Conservation (phyloP, 1,140 invertebrate species). For the Pectinophora gossypiella region DNA sequence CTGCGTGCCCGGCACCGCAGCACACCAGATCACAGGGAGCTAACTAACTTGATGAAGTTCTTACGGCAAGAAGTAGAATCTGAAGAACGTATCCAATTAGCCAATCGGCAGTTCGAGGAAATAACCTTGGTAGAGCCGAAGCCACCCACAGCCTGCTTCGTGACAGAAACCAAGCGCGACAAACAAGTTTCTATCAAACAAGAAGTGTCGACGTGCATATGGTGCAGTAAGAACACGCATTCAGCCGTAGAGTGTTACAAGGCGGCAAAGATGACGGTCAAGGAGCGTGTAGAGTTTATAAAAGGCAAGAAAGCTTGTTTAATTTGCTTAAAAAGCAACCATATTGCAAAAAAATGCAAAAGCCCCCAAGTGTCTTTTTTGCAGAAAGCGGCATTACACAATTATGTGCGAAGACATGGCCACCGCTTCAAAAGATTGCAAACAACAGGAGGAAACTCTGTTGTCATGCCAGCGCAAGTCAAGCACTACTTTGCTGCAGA, state of each 20-base stretch:
- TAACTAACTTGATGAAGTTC: no score
- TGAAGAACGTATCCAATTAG: constrained; percentile 4
- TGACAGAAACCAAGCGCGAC: background rate
- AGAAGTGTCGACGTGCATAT: background rate
- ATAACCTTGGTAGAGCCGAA: background rate
- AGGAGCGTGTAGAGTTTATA: constrained; percentile 3
- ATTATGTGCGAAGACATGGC: no score
- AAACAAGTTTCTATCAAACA: no score
- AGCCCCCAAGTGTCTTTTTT: background rate
- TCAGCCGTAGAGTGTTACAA: constrained; percentile 8
- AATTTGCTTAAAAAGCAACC: constrained; percentile 2
- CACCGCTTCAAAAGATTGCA: no score
- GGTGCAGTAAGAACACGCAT: constrained; percentile 10
- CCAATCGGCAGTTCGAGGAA: background rate
- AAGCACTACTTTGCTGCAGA: no score
- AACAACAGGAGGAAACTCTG: no score
- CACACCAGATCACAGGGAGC: no score
- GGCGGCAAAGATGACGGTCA: constrained; percentile 3
- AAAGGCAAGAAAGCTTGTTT: no score
- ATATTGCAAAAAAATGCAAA: background rate
- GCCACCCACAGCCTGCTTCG: constrained; percentile 7
- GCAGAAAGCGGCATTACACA: background rate
- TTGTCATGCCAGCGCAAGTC: no score
- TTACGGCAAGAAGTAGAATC: constrained; percentile 14
- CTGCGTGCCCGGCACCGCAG: constrained; percentile 29